Conservation (phyloP, 92 coral and sea anemone genomes). For the Porites rus region DNA sequence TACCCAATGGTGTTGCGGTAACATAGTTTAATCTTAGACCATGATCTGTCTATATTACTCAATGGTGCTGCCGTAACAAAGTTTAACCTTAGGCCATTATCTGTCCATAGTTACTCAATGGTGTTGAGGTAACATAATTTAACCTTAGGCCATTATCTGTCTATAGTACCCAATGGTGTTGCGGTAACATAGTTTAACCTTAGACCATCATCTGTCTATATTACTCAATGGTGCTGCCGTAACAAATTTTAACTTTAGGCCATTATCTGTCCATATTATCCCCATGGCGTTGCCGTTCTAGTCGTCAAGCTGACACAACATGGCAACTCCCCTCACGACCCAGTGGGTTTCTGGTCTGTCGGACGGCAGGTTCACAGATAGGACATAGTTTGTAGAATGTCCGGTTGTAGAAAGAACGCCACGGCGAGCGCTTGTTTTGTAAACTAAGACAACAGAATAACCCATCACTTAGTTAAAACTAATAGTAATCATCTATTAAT, state of each 20-base stretch:
- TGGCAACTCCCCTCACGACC: slow-evolving; percentile 98
- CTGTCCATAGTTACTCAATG: background rate
- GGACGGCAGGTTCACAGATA: slow-evolving; percentile 92
- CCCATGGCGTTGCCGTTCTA: background rate
- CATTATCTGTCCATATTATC: background rate
- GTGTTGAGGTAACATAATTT: background rate
- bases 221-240: background rate
- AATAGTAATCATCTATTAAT: too few species aligned
- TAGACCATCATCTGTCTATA: background rate
- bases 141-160: background rate
- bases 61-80: background rate
- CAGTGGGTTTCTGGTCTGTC: slow-evolving; percentile 85
- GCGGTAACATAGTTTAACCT: background rate
- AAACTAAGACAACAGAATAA: slow-evolving; percentile 63
- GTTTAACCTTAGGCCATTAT: background rate
- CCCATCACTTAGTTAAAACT: too few species aligned
- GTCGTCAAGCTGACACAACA: slow-evolving; percentile 96
- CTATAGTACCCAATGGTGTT: background rate
- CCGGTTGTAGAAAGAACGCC: slow-evolving; percentile 98
- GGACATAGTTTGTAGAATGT: slow-evolving; percentile 96
- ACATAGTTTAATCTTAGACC: background rate
- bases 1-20: background rate
- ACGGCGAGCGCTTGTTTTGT: slow-evolving; percentile 99
- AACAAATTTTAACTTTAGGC: background rate
- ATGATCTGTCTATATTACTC: background rate